These are phyloP conservation scores for Liopterus haemorrhoidalis DNA, from an alignment of 2,888 invertebrate genomes.

Conservation along the genomic window DNA sequence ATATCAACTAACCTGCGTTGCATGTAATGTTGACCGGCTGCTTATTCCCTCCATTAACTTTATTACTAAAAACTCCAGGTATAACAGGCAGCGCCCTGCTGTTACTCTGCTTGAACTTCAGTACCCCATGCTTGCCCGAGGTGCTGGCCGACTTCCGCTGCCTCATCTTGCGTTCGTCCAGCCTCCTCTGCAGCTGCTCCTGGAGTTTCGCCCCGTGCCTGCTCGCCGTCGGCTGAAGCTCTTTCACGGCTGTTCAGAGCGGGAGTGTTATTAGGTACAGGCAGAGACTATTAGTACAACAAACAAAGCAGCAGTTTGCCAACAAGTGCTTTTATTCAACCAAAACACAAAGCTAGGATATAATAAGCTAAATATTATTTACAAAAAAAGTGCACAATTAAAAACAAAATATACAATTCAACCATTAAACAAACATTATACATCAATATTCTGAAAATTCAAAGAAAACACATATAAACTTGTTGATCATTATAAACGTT, in stretches of 20 bases:
- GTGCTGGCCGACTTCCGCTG: constrained; percentile 45
- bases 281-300: no score
- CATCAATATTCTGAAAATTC: no score
- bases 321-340: no score
- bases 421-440: no score
- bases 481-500: no score
- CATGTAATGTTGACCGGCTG: constrained; percentile 41
- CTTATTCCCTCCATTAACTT: no score
- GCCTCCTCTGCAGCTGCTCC: constrained; percentile 53
- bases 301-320: no score
- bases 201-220: constrained; percentile 52
- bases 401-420: no score
- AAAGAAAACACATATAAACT: no score
- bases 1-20: constrained; percentile 39
- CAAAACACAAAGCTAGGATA: no score
- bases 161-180: constrained; percentile 53
- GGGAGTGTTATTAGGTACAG: neutral
- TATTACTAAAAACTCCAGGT: neutral
- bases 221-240: constrained; percentile 42
- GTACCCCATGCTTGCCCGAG: constrained; percentile 37
- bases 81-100: constrained; percentile 30
- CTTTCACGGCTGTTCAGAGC: constrained; percentile 37
- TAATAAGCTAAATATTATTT: no score
- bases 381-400: no score
- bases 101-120: constrained; percentile 39